Evolutionary conservation across 2,888 invertebrate species (phyloP), one percentile per base, ranked within the genome.

Genomic region (Drosophila meridiana): DNA sequence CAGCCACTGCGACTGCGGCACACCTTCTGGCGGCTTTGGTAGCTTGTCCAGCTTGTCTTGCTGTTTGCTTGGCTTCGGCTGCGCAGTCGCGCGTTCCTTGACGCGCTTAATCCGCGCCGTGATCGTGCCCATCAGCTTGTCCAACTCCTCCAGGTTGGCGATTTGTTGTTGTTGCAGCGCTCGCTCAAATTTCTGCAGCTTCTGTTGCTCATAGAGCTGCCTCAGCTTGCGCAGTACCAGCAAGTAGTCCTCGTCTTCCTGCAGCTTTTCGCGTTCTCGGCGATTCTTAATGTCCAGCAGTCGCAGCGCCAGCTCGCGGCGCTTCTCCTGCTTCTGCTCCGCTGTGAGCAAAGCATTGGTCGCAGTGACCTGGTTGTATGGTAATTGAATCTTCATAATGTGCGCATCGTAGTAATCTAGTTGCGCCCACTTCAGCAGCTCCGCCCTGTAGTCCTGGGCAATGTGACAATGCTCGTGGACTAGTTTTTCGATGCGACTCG

Each of bases 241-340:
- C 43, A 98, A 92, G 90, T 97, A 97, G 80, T 98, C 97, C 91
- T 98, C 98, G 90, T 98, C 98, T 90, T 97, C 97, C 4, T 96
- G 96, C 36, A 98, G 94, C 91, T 97, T 96, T 92, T 98, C 98
- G 88, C 97, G 97, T 77, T 98, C 94, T 91, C 98, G 97, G 58
- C 97, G 95, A 1, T 97, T 97, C 92, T 98, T 98, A 60, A 98
- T 97, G 93, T 98, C 98, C 57, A 97, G 95, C 61, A 98, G 93
- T 32, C 98, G 94, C 48, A 96, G 94, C 0, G 98, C 97, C 91
- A 98, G 94, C 92, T 98, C 98, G 66, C 96, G 96, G 80, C 98
- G 96, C 71, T 97, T 94, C 91, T 98, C 98, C 89, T 96, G 96
- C 92, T 97, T 97, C 89, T 97, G 97, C 91, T 97, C 97, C 62